A percentile compares a stretch with the other conserved stretches of the same genome.
These are phyloP conservation scores for Cosmia trapezina DNA, from an alignment of 2,888 invertebrate genomes.

Conservation along the genomic window DNA sequence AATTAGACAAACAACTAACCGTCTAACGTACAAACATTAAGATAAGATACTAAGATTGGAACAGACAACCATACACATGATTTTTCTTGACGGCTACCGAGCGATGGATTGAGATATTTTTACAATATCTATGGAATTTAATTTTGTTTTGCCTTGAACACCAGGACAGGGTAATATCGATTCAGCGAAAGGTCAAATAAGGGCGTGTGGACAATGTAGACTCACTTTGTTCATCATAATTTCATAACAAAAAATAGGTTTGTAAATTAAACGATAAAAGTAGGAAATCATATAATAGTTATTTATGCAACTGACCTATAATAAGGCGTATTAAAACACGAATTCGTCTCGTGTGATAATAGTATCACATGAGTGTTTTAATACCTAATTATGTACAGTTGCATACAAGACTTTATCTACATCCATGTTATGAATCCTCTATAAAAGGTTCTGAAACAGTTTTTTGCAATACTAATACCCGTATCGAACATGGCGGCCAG, in stretches of 20 bases:
- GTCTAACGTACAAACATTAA: conserved; percentile 24
- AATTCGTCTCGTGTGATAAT: no score
- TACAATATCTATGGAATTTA: conserved; percentile 28
- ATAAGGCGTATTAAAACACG: no score
- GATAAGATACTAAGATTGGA: conserved; percentile 32
- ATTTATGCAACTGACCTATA: no score
- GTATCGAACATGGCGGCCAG: no score
- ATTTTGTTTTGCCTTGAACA: conserved; percentile 40
- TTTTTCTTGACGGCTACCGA: conserved; percentile 10
- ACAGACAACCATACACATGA: not conserved
- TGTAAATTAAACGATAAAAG: not conserved
- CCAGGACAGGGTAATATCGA: conserved; percentile 60
- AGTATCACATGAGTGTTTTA: no score
- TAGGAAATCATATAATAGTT: not conserved
- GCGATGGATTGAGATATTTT: conserved; percentile 35
- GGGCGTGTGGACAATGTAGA: conserved; percentile 29
- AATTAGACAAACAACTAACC: conserved; percentile 33
- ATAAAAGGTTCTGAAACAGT: no score
- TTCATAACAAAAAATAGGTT: not conserved
- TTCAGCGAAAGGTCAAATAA: conserved; percentile 69
- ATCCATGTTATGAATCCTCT: no score
- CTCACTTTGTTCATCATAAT: conserved; percentile 20
- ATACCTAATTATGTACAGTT: no score
- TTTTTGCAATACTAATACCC: no score
- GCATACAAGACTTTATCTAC: no score